Conservation (phyloP, 2,797 vertebrate species). For the Rousettus madagascariensis region DNA sequence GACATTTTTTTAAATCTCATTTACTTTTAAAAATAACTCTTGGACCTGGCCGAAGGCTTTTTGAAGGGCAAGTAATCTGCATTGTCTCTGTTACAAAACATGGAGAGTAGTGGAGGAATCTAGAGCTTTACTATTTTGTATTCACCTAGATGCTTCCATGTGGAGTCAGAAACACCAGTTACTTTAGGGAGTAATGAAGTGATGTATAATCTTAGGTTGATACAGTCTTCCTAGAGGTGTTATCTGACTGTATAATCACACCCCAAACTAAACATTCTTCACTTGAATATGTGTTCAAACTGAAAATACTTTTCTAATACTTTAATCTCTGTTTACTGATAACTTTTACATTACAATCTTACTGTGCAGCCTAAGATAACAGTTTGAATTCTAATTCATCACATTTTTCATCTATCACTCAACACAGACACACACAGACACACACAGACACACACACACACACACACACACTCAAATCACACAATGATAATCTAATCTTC, state of each 20-base stretch:
- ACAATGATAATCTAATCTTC: constrained; percentile 11
- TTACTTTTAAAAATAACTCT: background rate
- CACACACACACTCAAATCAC: background rate
- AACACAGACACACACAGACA: background rate
- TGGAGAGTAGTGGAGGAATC: background rate
- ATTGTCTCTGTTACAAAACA: background rate
- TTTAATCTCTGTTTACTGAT: background rate
- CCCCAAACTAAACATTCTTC: background rate
- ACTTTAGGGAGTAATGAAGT: constrained; percentile 9
- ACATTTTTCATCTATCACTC: background rate
- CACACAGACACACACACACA: background rate
- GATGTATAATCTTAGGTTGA: background rate
- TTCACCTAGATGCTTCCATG: background rate
- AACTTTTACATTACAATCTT: constrained; percentile 23
- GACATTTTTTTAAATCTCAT: background rate
- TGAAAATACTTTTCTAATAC: constrained; percentile 28
- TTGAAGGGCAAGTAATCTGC: background rate
- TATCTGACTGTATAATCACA: background rate
- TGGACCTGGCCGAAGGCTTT: background rate
- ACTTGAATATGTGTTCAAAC: background rate
- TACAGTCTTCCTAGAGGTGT: background rate
- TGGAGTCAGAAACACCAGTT: background rate
- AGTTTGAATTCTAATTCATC: constrained; percentile 32
- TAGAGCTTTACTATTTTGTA: background rate
- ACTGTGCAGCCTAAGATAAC: background rate